These are phyloP conservation scores for Ammodytes marinus DNA, from an alignment of 2,113 vertebrate species.

Conservation along the genomic window DNA sequence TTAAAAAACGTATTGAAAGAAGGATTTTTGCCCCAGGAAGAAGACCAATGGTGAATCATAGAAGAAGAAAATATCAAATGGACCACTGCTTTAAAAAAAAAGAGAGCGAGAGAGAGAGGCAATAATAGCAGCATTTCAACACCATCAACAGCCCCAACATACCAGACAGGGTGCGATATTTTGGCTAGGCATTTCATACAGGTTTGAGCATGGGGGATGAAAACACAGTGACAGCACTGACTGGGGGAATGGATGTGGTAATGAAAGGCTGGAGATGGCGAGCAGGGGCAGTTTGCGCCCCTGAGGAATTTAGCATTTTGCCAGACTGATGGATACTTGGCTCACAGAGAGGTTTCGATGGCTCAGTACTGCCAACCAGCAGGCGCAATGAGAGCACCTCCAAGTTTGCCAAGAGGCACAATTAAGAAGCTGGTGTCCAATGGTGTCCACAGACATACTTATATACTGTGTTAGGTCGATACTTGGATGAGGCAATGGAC, in stretches of 20 bases:
- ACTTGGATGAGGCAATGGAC: not conserved
- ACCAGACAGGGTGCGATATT: constrained; percentile 10
- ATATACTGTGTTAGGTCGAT: constrained; percentile 15
- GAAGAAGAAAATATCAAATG: constrained; percentile 33
- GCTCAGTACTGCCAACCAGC: constrained; percentile 63
- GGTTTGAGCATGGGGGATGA: constrained; percentile 24
- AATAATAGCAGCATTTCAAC: constrained; percentile 25
- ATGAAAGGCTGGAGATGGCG: constrained; percentile 54
- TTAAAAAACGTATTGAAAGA: constrained; percentile 35
- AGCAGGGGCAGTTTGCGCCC: constrained; percentile 38
- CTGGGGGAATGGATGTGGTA: constrained; percentile 49
- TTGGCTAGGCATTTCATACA: constrained; percentile 11
- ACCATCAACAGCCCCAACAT: constrained; percentile 14
- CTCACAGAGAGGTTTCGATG: constrained; percentile 66
- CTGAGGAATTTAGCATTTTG: constrained; percentile 59
- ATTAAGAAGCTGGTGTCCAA: constrained; percentile 31
- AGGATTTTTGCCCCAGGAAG: constrained; percentile 38
- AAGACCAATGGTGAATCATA: constrained; percentile 31
- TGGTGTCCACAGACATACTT: constrained; percentile 25
- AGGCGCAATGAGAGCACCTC: constrained; percentile 38
- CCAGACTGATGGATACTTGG: constrained; percentile 70
- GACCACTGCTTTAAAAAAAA: not conserved
- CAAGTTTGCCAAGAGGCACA: constrained; percentile 39
- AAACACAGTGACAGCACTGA: constrained; percentile 34
- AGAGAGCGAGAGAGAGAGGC: constrained; percentile 26